Base-by-base conservation (phyloP, 1,140 invertebrate genomes). In the Zaprionus camerounensis region DNA sequence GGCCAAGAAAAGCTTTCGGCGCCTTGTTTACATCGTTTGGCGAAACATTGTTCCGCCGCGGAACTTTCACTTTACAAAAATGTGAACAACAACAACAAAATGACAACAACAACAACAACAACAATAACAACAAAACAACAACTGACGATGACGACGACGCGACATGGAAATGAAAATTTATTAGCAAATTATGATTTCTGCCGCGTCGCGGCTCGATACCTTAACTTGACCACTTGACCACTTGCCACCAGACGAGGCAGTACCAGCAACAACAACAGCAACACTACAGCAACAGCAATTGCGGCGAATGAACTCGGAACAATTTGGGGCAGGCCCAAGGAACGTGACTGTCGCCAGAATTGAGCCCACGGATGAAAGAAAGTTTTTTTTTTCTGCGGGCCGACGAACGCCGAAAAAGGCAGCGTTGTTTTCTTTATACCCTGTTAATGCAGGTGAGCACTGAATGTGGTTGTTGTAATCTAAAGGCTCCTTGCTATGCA, bases 131-230 rank as follows among this genome's bases (percentile, higher is more conserved):
- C 58, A 67, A 67, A 78, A 58, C 13, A n/a, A 17, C 41, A 17
- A 46, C 41, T 13, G 51, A 53, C 24, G 51, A 34, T 22, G 59
- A 65, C 41, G 34, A 41, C 75, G 55, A 75, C 55, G 65, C 76
- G 69, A 75, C 83, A 88, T 80, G 81, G 75, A 84, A 88, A 81
- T 88, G 81, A 65, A 87, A 87, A 87, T 87, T 88, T 88, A 87
- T 87, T 87, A 84, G 84, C 81, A 78, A 87, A 88, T 87, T 87
- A 87, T 87, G 84, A 88, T 87, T 87, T 83, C 84, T 75, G 46
- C 46, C 46, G 46, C 46, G 46, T 51, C 46, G n/a, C 55, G 44
- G 57, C 67, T 58, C 71, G 67, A 61, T 66, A 63, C 49, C 74
- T 62, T 65, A 57, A 63, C 80, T 70, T 75, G 80, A 76, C 63